phyloP scores from a whole-genome alignment of 2,888 invertebrate genomes.

The Lasioglossum lativentre region DNA sequence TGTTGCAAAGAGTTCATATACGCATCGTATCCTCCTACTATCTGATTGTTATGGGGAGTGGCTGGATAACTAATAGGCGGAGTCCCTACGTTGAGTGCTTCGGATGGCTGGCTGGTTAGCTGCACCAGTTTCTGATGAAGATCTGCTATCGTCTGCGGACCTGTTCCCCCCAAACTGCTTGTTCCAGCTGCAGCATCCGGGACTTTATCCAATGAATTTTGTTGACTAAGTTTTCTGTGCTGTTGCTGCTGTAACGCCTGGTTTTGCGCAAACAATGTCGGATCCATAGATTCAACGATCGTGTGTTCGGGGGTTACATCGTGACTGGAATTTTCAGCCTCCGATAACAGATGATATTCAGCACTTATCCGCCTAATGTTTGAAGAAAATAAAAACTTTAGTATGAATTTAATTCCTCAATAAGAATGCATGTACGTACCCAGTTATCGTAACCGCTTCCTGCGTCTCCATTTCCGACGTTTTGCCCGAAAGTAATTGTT shows the following conservation, averaged over 20 bases:
- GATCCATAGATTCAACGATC: slow-evolving; percentile 77
- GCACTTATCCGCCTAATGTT: slow-evolving; percentile 78
- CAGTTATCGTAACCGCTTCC: slow-evolving; percentile 72
- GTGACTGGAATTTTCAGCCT: slow-evolving; percentile 81
- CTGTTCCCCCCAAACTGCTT: slow-evolving; percentile 65
- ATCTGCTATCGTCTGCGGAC: slow-evolving; percentile 86
- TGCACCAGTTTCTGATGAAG: slow-evolving; percentile 87
- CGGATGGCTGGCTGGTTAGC: slow-evolving; percentile 85
- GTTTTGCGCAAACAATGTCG: slow-evolving; percentile 71
- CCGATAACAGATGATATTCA: slow-evolving; percentile 80
- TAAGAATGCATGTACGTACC: slow-evolving; percentile 66
- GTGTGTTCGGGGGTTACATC: slow-evolving; percentile 83
- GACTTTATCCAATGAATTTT: slow-evolving; percentile 81
- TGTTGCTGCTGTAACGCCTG: slow-evolving; percentile 59
- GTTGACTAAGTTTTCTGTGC: slow-evolving; percentile 81
- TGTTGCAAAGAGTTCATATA: slow-evolving; percentile 90
- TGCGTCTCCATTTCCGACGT: slow-evolving; percentile 70
- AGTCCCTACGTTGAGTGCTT: slow-evolving; percentile 81
- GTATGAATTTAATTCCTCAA: not conserved
- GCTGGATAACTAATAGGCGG: slow-evolving; percentile 87
- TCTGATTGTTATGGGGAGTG: slow-evolving; percentile 88
- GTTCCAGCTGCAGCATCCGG: slow-evolving; percentile 59
- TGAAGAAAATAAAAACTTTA: slow-evolving; percentile 24
- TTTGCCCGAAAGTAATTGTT: slow-evolving; percentile 72
- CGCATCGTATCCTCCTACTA: slow-evolving; percentile 86